Evolutionary conservation across 2,888 invertebrate species (phyloP).

Genomic region (Drosophila tripunctata): DNA sequence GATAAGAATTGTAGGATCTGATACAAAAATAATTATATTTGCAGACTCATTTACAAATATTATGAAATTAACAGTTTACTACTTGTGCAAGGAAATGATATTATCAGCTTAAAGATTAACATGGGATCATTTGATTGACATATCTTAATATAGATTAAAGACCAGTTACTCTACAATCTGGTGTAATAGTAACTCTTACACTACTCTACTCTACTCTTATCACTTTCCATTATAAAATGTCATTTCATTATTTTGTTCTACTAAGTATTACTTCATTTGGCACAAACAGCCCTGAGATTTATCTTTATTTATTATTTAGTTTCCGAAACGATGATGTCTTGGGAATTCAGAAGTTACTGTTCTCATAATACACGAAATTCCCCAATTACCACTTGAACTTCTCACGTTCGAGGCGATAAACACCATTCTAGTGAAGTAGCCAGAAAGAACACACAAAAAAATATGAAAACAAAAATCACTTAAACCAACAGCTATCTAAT

Average conservation of each 20-base stretch:
- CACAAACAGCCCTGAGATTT: not conserved
- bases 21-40: not conserved
- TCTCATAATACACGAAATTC: slow-evolving; percentile 8
- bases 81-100: not conserved
- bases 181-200: not conserved
- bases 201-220: not conserved
- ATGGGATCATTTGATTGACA: not conserved
- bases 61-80: slow-evolving; percentile 11
- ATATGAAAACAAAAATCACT: slow-evolving; percentile 2
- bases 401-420: slow-evolving; percentile 16
- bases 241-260: not conserved
- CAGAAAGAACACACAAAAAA: too few relatives aligned
- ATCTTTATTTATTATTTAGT: not conserved
- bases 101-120: not conserved
- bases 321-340: not conserved
- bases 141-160: not conserved
- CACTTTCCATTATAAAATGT: not conserved
- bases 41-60: slow-evolving; percentile 9
- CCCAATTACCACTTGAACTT: slow-evolving; percentile 16
- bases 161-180: not conserved
- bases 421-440: slow-evolving; percentile 14
- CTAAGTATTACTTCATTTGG: not conserved
- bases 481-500: slow-evolving; percentile 51
- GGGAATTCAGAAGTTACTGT: slow-evolving; percentile 4
- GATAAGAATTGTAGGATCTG: slow-evolving; percentile 17